Percentiles rank a stretch among this genome's conserved stretches.
phyloP scores from a whole-genome alignment of 1,140 invertebrate genomes.

The Orius insidiosus region DNA sequence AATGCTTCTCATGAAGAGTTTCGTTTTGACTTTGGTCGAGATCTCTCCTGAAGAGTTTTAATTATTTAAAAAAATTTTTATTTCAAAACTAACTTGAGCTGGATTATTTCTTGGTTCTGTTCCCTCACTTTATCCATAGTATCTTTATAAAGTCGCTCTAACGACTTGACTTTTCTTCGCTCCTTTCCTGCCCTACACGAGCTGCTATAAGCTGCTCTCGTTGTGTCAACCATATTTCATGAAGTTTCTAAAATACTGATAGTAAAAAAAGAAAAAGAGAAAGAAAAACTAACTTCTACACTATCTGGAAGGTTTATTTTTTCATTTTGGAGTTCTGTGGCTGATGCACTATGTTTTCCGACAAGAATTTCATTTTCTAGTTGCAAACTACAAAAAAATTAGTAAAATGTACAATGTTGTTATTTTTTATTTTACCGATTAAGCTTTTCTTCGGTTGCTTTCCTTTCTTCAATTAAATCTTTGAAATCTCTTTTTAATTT shows the following conservation, averaged over 20 bases:
- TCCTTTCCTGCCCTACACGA: constrained; percentile 74
- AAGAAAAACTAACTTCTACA: constrained; percentile 42
- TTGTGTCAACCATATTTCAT: constrained; percentile 64
- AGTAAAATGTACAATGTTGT: background rate
- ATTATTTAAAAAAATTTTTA: constrained; percentile 2
- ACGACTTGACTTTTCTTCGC: constrained; percentile 55
- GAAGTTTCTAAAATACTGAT: constrained; percentile 48
- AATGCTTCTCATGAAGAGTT: background rate
- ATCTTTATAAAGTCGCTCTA: constrained; percentile 23
- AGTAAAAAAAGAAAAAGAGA: background rate
- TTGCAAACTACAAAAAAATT: constrained; percentile 35
- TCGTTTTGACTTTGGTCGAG: background rate
- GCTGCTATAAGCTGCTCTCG: constrained; percentile 83
- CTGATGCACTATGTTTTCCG: constrained; percentile 70
- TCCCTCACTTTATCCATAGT: constrained; percentile 6
- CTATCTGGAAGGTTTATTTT: constrained; percentile 82
- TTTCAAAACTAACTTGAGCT: constrained; percentile 30
- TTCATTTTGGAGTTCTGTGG: constrained; percentile 77
- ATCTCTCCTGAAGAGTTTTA: background rate
- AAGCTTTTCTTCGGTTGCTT: constrained; percentile 57
- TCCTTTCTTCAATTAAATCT: constrained; percentile 47
- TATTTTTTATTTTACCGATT: constrained; percentile 31
- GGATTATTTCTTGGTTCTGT: constrained; percentile 30
- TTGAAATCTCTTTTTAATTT: constrained; percentile 46
- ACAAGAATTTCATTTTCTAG: constrained; percentile 73